phyloP scores from a whole-genome alignment of 2,113 vertebrate genomes.

The Dicrurus megarhynchus region DNA sequence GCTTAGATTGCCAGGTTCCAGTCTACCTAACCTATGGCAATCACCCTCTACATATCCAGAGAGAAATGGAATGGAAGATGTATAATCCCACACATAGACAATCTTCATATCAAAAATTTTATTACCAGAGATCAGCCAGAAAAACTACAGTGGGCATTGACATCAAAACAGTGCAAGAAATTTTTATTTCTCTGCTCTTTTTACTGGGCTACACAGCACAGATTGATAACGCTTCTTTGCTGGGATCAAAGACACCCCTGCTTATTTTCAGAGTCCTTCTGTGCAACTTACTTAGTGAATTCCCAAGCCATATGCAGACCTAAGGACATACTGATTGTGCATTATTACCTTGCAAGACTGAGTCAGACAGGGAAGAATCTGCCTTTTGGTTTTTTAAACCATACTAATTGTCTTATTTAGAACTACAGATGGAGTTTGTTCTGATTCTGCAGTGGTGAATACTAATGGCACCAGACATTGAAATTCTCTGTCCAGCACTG shows the following conservation, averaged over 20 bases:
- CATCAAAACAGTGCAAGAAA: neutral
- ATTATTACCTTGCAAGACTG: neutral
- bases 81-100: neutral
- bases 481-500: neutral
- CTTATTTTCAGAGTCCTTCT: neutral
- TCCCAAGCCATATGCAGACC: neutral
- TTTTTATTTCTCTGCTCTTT: neutral
- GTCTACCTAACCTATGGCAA: neutral
- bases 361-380: neutral
- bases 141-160: neutral
- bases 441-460: neutral
- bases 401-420: neutral
- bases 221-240: neutral
- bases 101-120: neutral
- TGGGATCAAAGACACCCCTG: neutral
- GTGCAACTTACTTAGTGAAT: neutral
- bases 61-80: neutral
- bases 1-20: neutral
- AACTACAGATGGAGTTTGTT: neutral
- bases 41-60: neutral
- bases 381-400: neutral
- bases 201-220: neutral
- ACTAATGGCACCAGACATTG: neutral
- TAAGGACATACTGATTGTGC: neutral
- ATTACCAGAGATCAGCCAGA: neutral